These are phyloP conservation scores for Alligator sinensis DNA, from an alignment of 2,113 vertebrate genomes.

Conservation along the genomic window DNA sequence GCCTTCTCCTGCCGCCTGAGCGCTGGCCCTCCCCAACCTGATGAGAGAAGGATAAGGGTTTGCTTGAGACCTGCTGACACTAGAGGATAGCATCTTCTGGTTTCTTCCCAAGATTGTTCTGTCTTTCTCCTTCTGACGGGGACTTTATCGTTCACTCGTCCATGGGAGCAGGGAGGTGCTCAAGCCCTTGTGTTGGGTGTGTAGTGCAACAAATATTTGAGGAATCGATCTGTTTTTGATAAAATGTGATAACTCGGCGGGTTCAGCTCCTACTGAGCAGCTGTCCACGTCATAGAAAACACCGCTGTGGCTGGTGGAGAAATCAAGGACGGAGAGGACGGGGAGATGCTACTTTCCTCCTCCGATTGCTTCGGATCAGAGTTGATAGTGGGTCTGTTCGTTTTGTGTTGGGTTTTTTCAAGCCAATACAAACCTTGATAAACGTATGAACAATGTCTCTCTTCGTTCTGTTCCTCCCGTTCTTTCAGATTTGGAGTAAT, in stretches of 20 bases:
- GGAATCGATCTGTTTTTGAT: background rate
- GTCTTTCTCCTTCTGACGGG: background rate
- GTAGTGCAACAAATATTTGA: fast-evolving
- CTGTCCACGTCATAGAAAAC: background rate
- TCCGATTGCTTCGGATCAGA: no score
- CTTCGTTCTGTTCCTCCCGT: no score
- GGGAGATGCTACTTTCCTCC: background rate
- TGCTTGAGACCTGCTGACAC: background rate
- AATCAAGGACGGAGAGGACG: background rate
- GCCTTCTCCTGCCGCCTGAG: background rate
- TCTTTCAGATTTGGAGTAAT: fast-evolving
- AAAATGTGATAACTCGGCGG: background rate
- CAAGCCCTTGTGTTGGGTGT: background rate
- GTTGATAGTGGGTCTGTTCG: no score
- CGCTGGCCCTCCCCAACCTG: background rate
- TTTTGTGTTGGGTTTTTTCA: background rate
- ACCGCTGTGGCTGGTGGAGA: conserved; percentile 4
- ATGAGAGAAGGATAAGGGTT: background rate
- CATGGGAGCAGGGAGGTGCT: background rate
- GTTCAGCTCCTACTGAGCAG: fast-evolving
- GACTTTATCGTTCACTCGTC: background rate
- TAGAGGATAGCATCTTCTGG: background rate
- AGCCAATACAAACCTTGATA: background rate
- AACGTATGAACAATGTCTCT: background rate
- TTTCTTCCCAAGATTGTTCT: background rate